Base-by-base conservation (phyloP, 2,113 vertebrate genomes). In the Plestiodon gilberti region DNA sequence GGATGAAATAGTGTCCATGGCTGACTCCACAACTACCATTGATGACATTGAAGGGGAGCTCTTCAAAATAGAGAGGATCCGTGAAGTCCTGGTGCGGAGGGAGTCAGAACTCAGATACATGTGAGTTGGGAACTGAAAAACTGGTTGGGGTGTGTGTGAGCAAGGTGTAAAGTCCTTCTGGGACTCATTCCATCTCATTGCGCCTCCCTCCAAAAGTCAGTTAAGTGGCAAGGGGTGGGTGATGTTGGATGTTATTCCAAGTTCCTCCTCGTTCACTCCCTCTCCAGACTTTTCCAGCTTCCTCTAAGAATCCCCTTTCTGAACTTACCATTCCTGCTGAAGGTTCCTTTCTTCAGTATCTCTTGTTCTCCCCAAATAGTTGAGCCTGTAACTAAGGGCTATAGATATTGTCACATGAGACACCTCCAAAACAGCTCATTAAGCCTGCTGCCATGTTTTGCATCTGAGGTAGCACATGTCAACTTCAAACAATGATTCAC, bases 21-120 rank as follows among this genome's bases (percentile, higher is more conserved):
- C 98, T 0, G 98, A 98, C 93, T 98, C 98, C 10, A 98, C 96
- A 84, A 89, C 96, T 87, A 98, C 98, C 22, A 90, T 97, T 0
- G 97, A 97, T 1, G 96, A 98, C 92, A 98, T 98, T 0, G 98
- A 98, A 89, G 97, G 96, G 7, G 98, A 98, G 88, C 96, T 98
- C 35, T 97, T 96, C 84, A 97, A 97, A 94, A 98, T 98, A 2
- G 97, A 98, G 88, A 90, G 97, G 90, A 97, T 98, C 92, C 95
- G 97, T 74, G 97, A 98, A 81, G 93, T 97, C 78, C 94, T 98
- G 94, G 97, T 98, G 92, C 93, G 98, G 91, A 96, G 97, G 89
- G 98, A 98, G 90, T 98, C 98, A 0, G 98, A 98, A 93, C 97
- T 98, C 84, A 93, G 98, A 89, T 98, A 98, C 95, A 98, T 98